Evolutionary conservation across 2,888 invertebrate genomes (phyloP).

Genomic region (Andrena bucephala): DNA sequence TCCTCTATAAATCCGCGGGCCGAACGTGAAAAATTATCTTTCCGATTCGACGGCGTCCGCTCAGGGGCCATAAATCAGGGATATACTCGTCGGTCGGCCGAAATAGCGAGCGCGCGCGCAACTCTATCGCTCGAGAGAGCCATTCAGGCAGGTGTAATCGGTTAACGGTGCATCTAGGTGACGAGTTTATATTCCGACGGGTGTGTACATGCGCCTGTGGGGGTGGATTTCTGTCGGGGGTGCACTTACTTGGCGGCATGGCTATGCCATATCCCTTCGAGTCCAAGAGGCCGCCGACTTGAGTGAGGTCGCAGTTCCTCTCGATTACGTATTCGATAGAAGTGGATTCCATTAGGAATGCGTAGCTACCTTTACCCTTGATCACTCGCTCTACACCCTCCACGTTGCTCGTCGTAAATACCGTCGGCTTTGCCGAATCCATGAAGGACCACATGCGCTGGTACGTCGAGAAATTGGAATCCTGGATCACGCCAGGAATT

Average conservation of each 20-base stretch:
- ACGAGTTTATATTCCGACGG: conserved; percentile 26
- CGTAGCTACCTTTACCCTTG: conserved; percentile 93
- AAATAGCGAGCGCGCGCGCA: conserved; percentile 19
- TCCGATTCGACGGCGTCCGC: conserved; percentile 33
- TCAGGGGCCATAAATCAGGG: conserved; percentile 39
- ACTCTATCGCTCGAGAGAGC: conserved; percentile 21
- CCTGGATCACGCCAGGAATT: conserved; percentile 85
- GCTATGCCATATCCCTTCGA: conserved; percentile 98
- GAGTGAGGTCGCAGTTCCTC: conserved; percentile 93
- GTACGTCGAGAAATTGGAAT: conserved; percentile 95
- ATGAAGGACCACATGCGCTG: conserved; percentile 97
- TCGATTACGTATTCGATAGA: conserved; percentile 96
- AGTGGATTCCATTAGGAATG: conserved; percentile 98
- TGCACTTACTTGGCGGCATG: conserved; percentile 92
- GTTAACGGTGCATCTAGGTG: conserved; percentile 16
- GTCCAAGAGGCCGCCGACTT: conserved; percentile 93
- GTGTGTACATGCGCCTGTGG: background rate
- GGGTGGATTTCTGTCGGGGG: conserved; percentile 15
- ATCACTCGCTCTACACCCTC: conserved; percentile 95
- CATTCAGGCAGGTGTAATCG: conserved; percentile 32
- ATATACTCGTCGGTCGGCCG: conserved; percentile 30
- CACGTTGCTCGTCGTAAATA: conserved; percentile 93
- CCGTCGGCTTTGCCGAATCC: conserved; percentile 93
- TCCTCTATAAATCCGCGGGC: conserved; percentile 34
- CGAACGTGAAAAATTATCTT: conserved; percentile 49